phyloP scores from a whole-genome alignment of 2,888 invertebrate species.

The Drosophila sordidula region DNA sequence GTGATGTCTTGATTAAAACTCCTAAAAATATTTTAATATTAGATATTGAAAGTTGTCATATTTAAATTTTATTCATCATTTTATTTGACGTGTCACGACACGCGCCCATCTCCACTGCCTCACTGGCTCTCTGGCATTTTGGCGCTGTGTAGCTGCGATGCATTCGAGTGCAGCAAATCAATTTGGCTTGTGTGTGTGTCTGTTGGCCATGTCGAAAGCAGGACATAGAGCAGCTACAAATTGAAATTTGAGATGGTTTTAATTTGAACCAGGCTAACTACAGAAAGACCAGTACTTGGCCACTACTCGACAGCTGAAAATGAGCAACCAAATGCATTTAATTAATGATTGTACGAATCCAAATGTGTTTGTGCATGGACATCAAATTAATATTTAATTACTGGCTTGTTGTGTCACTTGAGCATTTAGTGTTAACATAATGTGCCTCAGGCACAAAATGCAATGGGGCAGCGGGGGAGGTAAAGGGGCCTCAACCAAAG shows the following conservation, averaged over 20 bases:
- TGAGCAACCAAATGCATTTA: conserved; percentile 16
- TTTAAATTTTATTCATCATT: too few relatives aligned
- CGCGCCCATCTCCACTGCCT: not conserved
- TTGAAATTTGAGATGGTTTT: conserved; percentile 18
- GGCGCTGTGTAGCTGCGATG: conserved; percentile 27
- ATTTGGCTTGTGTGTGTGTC: conserved; percentile 24
- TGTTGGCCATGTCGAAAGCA: conserved; percentile 13
- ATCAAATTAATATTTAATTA: conserved; percentile 25
- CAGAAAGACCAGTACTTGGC: not conserved
- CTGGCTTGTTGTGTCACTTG: conserved; percentile 7
- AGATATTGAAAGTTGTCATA: too few relatives aligned
- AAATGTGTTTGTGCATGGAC: not conserved
- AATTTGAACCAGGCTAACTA: not conserved
- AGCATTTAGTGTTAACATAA: not conserved
- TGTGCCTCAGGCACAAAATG: not conserved
- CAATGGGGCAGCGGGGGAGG: not conserved
- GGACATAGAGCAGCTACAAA: conserved; percentile 9
- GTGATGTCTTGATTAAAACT: too few relatives aligned
- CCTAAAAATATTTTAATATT: too few relatives aligned
- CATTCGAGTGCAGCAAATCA: conserved; percentile 54
- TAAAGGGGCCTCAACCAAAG: not conserved
- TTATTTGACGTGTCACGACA: conserved; percentile 1
- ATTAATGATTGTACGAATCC: conserved; percentile 3
- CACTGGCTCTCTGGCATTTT: conserved; percentile 18
- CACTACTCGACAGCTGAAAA: not conserved